Conservation (phyloP, 2,113 vertebrate genomes). For the Phaethornis superciliosus region DNA sequence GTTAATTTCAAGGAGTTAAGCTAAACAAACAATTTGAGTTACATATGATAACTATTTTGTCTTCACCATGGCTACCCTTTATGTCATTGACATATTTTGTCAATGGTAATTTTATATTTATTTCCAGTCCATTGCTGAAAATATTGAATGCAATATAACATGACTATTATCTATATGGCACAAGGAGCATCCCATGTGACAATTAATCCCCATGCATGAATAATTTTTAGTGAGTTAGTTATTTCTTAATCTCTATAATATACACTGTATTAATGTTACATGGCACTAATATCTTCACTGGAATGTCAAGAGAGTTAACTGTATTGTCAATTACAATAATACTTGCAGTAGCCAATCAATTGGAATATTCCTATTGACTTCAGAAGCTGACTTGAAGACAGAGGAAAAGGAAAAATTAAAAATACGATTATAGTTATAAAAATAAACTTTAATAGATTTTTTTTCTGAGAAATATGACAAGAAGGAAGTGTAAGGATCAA, state of each 20-base stretch:
- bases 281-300: background rate
- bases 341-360: background rate
- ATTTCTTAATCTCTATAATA: slow-evolving; percentile 14
- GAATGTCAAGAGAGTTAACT: background rate
- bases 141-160: background rate
- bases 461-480: background rate
- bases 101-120: background rate
- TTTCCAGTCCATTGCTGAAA: background rate
- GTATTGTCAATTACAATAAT: slow-evolving; percentile 5
- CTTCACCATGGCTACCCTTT: background rate
- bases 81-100: background rate
- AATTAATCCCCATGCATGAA: background rate
- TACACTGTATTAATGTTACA: background rate
- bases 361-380: background rate
- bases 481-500: background rate
- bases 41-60: background rate
- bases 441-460: background rate
- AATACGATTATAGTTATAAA: background rate
- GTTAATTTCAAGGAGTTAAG: background rate
- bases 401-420: background rate
- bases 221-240: background rate
- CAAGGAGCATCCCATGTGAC: background rate
- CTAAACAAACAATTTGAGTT: background rate
- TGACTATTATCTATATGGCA: background rate
- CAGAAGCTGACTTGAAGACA: background rate